These are phyloP conservation scores for Psittacara wagleri DNA, from an alignment of 2,113 vertebrate species.

Conservation along the genomic window DNA sequence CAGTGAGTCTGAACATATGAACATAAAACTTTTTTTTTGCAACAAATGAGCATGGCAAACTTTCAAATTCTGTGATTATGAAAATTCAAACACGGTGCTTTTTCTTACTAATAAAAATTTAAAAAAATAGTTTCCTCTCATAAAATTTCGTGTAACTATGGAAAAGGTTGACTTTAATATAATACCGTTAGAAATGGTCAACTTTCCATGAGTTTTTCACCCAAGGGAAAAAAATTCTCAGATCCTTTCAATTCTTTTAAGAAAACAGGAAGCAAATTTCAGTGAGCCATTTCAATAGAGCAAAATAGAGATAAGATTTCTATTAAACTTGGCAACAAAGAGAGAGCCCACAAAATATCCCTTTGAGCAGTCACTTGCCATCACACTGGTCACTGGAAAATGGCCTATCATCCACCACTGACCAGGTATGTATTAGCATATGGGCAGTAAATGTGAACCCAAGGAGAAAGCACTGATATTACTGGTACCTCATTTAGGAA, in stretches of 20 bases:
- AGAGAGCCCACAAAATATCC: background rate
- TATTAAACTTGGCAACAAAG: background rate
- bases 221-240: conserved; percentile 30
- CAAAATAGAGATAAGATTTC: background rate
- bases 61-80: background rate
- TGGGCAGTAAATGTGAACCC: accelerated
- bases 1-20: accelerated
- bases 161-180: background rate
- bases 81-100: background rate
- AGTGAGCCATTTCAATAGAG: conserved; percentile 4
- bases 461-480: background rate
- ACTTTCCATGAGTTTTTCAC: conserved; percentile 13
- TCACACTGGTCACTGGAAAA: background rate
- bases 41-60: background rate
- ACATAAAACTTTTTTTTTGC: background rate
- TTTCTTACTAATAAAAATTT: background rate
- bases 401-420: background rate
- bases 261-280: conserved; percentile 50
- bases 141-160: background rate
- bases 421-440: accelerated
- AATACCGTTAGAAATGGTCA: background rate
- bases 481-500: background rate
- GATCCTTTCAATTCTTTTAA: conserved; percentile 21
- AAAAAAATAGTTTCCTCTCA: background rate
- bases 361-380: background rate